These are phyloP conservation scores for Charaxes varanes DNA, from an alignment of 1,140 invertebrate species.

Conservation along the genomic window DNA sequence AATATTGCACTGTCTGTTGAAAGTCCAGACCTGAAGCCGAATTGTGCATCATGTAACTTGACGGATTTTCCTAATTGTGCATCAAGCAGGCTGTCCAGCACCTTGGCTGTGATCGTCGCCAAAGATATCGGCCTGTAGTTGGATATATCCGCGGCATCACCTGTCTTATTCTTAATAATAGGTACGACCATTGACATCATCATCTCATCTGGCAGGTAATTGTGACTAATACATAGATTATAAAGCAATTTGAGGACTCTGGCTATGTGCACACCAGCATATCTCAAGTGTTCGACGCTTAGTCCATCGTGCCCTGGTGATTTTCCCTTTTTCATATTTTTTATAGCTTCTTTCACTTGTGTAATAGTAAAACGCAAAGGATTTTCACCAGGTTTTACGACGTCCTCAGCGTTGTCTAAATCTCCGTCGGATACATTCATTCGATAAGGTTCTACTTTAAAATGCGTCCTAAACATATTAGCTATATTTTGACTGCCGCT, in stretches of 20 bases:
- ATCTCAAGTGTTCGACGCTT: slow-evolving; percentile 16
- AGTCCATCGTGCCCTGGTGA: slow-evolving; percentile 18
- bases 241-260: slow-evolving; percentile 11
- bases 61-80: background rate
- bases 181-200: slow-evolving; percentile 10
- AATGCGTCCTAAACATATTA: slow-evolving; percentile 10
- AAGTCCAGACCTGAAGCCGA: background rate
- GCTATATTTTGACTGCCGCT: slow-evolving; percentile 10
- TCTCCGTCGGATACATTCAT: background rate
- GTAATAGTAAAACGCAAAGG: background rate
- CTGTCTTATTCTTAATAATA: slow-evolving; percentile 8
- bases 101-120: slow-evolving; percentile 7
- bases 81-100: slow-evolving; percentile 11
- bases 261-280: slow-evolving; percentile 14
- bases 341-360: background rate
- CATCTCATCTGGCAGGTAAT: slow-evolving; percentile 11
- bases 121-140: slow-evolving; percentile 13
- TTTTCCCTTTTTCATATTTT: slow-evolving; percentile 13
- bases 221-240: slow-evolving; percentile 9
- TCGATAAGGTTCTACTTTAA: background rate
- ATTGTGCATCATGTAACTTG: background rate
- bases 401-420: background rate
- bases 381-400: too few relatives aligned
- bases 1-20: slow-evolving; percentile 4
- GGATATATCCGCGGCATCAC: background rate